Conservation (phyloP, 2,113 vertebrate species). For the Pagrus major region DNA sequence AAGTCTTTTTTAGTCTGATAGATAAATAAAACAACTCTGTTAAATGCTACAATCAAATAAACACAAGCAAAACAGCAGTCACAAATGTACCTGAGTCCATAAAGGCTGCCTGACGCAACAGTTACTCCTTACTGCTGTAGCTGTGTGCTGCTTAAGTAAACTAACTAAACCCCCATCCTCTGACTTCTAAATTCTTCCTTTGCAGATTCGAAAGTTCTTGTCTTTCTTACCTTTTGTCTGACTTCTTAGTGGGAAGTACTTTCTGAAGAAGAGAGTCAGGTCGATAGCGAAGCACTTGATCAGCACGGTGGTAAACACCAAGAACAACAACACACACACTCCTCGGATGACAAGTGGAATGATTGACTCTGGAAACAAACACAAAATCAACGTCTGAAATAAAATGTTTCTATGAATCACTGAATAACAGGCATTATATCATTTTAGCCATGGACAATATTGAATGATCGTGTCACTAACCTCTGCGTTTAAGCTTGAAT, state of each 20-base stretch:
- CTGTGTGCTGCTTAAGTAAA: too few relatives aligned
- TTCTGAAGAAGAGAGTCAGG: conserved; percentile 72
- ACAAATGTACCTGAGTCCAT: too few relatives aligned
- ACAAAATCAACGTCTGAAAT: not conserved
- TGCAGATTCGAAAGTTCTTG: not conserved
- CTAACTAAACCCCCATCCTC: not conserved
- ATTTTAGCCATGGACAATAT: not conserved
- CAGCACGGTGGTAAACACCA: conserved; percentile 31
- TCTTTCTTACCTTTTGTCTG: conserved; percentile 63
- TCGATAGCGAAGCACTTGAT: conserved; percentile 74
- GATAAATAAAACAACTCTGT: too few relatives aligned
- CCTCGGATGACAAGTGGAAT: conserved; percentile 9
- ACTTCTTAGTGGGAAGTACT: conserved; percentile 3
- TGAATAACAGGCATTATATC: too few relatives aligned
- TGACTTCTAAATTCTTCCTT: not conserved
- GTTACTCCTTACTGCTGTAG: too few relatives aligned
- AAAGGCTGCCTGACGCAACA: too few relatives aligned
- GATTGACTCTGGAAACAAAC: conserved; percentile 53
- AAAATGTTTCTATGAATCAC: too few relatives aligned
- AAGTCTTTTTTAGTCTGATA: too few relatives aligned
- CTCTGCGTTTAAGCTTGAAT: conserved; percentile 58
- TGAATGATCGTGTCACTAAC: conserved; percentile 39
- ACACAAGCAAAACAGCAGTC: too few relatives aligned
- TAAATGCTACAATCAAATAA: too few relatives aligned
- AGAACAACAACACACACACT: conserved; percentile 39